Evolutionary conservation across 2,888 invertebrate species (phyloP).

Genomic region (Iselma pallidipennis): DNA sequence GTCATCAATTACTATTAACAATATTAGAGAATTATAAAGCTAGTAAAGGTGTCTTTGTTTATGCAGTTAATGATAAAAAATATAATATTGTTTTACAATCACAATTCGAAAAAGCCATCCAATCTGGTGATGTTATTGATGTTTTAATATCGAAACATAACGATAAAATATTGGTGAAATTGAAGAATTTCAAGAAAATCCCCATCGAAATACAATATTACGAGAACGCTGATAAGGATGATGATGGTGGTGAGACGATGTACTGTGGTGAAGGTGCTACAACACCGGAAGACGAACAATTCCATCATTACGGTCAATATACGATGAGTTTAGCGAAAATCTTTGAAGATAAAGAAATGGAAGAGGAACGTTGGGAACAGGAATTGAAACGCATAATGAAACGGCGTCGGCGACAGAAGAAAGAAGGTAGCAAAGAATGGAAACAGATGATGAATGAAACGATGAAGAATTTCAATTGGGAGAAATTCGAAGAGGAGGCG

Average conservation of each 20-base stretch:
- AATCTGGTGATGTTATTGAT: slow-evolving; percentile 76
- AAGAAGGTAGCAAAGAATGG: slow-evolving; percentile 58
- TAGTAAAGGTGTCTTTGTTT: slow-evolving; percentile 68
- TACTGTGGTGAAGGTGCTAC: slow-evolving; percentile 74
- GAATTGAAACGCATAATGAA: slow-evolving; percentile 50
- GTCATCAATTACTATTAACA: slow-evolving; percentile 65
- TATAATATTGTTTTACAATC: slow-evolving; percentile 77
- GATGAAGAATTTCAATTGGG: slow-evolving; percentile 68
- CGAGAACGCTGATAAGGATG: slow-evolving; percentile 6
- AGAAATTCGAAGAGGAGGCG: slow-evolving; percentile 65
- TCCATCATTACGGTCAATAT: slow-evolving; percentile 60
- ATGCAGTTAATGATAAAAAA: slow-evolving; percentile 73
- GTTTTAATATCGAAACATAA: slow-evolving; percentile 77
- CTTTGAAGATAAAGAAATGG: slow-evolving; percentile 76
- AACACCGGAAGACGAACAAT: slow-evolving; percentile 60
- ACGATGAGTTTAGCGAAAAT: slow-evolving; percentile 71
- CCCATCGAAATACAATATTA: slow-evolving; percentile 59
- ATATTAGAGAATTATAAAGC: slow-evolving; percentile 66
- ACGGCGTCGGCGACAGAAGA: slow-evolving; percentile 49
- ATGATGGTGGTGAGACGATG: slow-evolving; percentile 52
- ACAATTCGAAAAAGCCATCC: slow-evolving; percentile 73
- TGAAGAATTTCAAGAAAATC: slow-evolving; percentile 75
- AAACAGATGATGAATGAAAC: slow-evolving; percentile 67
- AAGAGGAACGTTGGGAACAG: slow-evolving; percentile 67
- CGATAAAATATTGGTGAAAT: slow-evolving; percentile 73